Conservation (phyloP, 2,113 vertebrate genomes). For the Scophthalmus maximus region DNA sequence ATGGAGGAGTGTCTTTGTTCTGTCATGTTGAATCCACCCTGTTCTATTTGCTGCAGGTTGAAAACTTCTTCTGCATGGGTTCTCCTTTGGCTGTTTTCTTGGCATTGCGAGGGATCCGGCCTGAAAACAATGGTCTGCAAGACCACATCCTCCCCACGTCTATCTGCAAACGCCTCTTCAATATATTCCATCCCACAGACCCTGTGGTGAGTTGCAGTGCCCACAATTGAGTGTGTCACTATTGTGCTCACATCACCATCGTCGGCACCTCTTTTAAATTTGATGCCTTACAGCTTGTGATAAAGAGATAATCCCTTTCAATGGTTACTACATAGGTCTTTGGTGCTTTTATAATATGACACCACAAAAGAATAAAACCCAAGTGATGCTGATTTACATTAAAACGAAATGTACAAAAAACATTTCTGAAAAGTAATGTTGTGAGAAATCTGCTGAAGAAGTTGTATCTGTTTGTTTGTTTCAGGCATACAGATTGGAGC, state of each 20-base stretch:
- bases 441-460: not conserved
- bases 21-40: not conserved
- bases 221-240: not conserved
- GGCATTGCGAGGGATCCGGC: slow-evolving; percentile 92
- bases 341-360: not conserved
- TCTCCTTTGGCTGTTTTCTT: slow-evolving; percentile 95
- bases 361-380: not conserved
- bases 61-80: slow-evolving; percentile 99
- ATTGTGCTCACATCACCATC: not conserved
- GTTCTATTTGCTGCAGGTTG: slow-evolving; percentile 84
- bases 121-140: slow-evolving; percentile 87
- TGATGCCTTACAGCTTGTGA: no score
- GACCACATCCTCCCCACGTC: slow-evolving; percentile 93
- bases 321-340: no score
- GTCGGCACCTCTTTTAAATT: no score
- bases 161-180: slow-evolving; percentile 93
- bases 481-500: slow-evolving; percentile 95
- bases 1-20: not conserved
- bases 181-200: slow-evolving; percentile 97
- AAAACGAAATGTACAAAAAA: not conserved
- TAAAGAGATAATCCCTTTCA: no score
- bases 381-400: not conserved
- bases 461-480: slow-evolving; percentile 24
- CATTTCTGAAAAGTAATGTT: not conserved
- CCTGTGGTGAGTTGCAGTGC: slow-evolving; percentile 89